Percentiles rank a stretch among this genome's conserved stretches.
Conservation (phyloP, 2,888 invertebrate genomes). For the Drosophila prostipennis region DNA sequence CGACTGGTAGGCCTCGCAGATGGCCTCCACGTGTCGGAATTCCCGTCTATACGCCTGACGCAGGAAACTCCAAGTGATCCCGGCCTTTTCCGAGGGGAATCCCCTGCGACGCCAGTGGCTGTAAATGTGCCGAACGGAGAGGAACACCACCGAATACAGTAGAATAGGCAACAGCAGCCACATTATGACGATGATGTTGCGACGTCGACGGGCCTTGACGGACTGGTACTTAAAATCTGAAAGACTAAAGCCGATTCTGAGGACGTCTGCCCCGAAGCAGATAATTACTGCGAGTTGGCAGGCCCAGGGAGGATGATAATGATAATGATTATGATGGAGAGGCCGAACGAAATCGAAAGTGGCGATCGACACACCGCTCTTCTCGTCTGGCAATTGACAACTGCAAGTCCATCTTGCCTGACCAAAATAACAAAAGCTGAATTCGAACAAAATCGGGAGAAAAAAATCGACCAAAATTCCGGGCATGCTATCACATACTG, state of each 20-base stretch:
- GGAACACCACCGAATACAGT: constrained; percentile 64
- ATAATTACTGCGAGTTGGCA: constrained; percentile 65
- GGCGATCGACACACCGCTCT: constrained; percentile 44
- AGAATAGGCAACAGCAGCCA: constrained; percentile 80
- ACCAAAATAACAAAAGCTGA: constrained; percentile 44
- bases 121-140: constrained; percentile 77
- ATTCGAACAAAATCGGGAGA: constrained; percentile 7
- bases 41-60: constrained; percentile 72
- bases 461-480: constrained; percentile 43
- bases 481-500: constrained; percentile 57
- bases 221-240: constrained; percentile 45
- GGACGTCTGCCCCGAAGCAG: constrained; percentile 33
- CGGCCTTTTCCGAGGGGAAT: constrained; percentile 72
- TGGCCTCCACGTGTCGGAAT: constrained; percentile 76
- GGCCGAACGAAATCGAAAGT: constrained; percentile 67
- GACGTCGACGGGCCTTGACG: constrained; percentile 39
- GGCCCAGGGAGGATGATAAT: constrained; percentile 29
- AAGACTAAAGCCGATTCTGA: constrained; percentile 30
- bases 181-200: constrained; percentile 62
- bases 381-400: constrained; percentile 43
- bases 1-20: constrained; percentile 75
- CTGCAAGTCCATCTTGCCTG: constrained; percentile 60
- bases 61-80: constrained; percentile 67
- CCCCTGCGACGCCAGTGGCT: constrained; percentile 81
- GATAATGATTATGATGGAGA: constrained; percentile 28